Evolutionary conservation across 2,888 invertebrate genomes (phyloP).

Genomic region (Ferdinandea cuprea): DNA sequence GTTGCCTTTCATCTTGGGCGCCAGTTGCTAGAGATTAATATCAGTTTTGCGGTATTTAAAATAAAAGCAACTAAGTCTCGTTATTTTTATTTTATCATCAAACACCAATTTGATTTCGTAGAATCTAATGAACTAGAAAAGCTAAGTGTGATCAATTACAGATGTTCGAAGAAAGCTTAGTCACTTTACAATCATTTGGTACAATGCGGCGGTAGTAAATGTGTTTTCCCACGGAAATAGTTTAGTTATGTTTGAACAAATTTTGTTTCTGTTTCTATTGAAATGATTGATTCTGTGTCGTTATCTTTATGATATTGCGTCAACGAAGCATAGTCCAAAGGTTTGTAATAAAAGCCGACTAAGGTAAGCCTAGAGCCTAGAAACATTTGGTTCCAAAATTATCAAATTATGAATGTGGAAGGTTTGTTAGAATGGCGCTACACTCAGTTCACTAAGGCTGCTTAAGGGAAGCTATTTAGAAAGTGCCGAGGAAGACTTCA

Average conservation of each 20-base stretch:
- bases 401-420: too few species aligned
- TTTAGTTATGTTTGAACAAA: not conserved
- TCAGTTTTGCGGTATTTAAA: constrained; percentile 44
- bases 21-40: constrained; percentile 46
- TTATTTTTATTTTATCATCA: constrained; percentile 11
- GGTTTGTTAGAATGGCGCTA: too few species aligned
- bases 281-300: too few species aligned
- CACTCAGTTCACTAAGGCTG: too few species aligned
- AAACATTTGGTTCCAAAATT: too few species aligned
- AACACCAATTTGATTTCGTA: constrained; percentile 18
- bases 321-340: too few species aligned
- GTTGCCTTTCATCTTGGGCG: constrained; percentile 57
- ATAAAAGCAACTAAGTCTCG: constrained; percentile 41
- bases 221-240: not conserved
- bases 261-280: too few species aligned
- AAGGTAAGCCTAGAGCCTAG: too few species aligned
- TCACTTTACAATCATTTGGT: not conserved
- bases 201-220: not conserved
- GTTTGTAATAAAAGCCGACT: too few species aligned
- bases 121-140: constrained; percentile 15
- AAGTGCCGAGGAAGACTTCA: too few species aligned
- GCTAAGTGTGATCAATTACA: not conserved
- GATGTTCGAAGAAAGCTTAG: not conserved
- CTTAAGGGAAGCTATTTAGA: too few species aligned
- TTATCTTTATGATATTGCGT: too few species aligned